Evolutionary conservation across 2,888 invertebrate genomes (phyloP), one percentile per base, ranked within the genome.

Genomic region (Pegoplata infirma): DNA sequence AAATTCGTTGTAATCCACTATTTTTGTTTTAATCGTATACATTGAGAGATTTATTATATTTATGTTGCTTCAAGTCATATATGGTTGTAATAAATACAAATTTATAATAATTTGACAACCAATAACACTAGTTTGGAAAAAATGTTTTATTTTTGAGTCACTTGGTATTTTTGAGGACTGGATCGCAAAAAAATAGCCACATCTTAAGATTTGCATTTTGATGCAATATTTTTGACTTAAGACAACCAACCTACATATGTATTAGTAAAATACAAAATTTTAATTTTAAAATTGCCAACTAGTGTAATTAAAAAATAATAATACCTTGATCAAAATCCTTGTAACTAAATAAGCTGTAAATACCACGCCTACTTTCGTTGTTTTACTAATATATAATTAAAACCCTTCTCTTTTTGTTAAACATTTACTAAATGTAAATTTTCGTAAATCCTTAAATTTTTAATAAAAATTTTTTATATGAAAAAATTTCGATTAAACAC

Each of bases 71-170:
- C n/a, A 47, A 25, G 51, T 44, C 59, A 63, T 63, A 63, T 55
- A 71, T 71, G 71, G 61, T 32, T 28, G 32, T 55, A 36, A 71
- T 56, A 63, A 55, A 71, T 40, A 46, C 53, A 7, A 47, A 46
- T 49, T 63, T 63, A 12, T 16, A 19, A 44, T 40, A 56, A 19
- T 21, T 40, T 56, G 56, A 36, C 28, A 49, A n/a, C n/a, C n/a
- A n/a, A n/a, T n/a, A n/a, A n/a, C n/a, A n/a, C n/a, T n/a, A n/a
- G n/a, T n/a, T n/a, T n/a, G n/a, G n/a, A n/a, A n/a, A n/a, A n/a
- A n/a, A n/a, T n/a, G n/a, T n/a, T n/a, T n/a, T n/a, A n/a, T n/a
- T n/a, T n/a, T n/a, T n/a, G n/a, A n/a, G n/a, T n/a, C n/a, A n/a
- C n/a, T n/a, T n/a, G n/a, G n/a, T n/a, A n/a, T n/a, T n/a, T n/a